Evolutionary conservation across 2,888 invertebrate species (phyloP), one percentile per base, ranked within the genome.

Genomic region (Hydrotaea cyrtoneurina): DNA sequence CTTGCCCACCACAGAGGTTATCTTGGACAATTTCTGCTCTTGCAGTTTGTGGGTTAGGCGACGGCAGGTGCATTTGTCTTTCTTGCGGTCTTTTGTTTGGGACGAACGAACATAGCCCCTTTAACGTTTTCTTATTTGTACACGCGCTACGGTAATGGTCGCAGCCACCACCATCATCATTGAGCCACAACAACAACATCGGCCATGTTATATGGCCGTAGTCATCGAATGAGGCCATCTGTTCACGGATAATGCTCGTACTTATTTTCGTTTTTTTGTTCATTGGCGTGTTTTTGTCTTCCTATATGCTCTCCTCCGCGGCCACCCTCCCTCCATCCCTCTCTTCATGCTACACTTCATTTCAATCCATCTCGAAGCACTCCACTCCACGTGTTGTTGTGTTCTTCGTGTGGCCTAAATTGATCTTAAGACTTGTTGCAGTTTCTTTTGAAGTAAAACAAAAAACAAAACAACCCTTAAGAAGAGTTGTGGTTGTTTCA

Each of bases 51-150:
- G 31, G 31, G 31, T 7, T 31, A 31, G 31, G 31, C 31, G 31
- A 7, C 31, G 72, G 81, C 81, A 81, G 81, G 81, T 81, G 81
- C 77, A 81, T 69, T 69, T 69, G n/a, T 23, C 46, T 69, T 69
- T 8, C n/a, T 43, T 50, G 50, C 50, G 11, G 26, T 36, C 36
- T 64, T 64, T 62, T 19, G 10, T 62, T 15, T 59, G 7, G 13
- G 39, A 23, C 46, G 23, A 21, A 46, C 43, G 39, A 17, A 21
- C 39, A n/a, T n/a, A 4, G 21, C 43, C 39, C 66, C 23, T 23
- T 69, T 39, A 4, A 8, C 13, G 8, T 39, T 39, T 46, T 43
- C 46, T 15, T 46, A 23, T 43, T 69, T 69, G 23, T 69, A 46
- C 69, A 69, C 69, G 69, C 69, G 69, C 69, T 69, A 69, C 23